phyloP scores from a whole-genome alignment of 2,113 vertebrate genomes.

The Syrmaticus mikado region DNA sequence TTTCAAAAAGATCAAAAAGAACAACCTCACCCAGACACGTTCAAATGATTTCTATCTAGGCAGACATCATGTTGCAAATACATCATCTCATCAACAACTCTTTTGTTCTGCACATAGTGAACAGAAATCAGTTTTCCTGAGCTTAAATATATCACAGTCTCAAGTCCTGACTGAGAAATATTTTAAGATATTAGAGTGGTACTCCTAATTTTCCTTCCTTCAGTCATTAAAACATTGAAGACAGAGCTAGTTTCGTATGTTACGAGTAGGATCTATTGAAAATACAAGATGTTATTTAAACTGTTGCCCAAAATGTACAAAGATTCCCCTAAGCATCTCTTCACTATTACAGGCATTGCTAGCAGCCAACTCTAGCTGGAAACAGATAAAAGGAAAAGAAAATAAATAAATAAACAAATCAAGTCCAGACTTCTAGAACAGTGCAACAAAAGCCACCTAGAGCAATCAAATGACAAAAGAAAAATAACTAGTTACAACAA shows the following conservation, averaged over 20 bases:
- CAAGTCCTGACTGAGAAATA: not conserved
- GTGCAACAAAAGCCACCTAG: not conserved
- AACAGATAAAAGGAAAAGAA: not conserved
- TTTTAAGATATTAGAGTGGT: not conserved
- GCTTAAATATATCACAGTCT: not conserved
- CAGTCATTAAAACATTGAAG: not conserved
- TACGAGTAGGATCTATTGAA: not conserved
- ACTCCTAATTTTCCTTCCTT: not conserved
- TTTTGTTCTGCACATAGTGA: not conserved
- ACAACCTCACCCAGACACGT: not conserved
- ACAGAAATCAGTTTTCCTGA: not conserved
- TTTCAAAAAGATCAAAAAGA: not conserved
- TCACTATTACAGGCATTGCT: not conserved
- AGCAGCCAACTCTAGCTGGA: not conserved
- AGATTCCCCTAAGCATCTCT: not conserved
- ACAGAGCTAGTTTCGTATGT: not conserved
- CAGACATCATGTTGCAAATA: not conserved
- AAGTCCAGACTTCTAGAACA: not conserved
- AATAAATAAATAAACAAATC: not conserved
- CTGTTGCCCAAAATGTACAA: not conserved
- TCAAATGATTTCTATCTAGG: not conserved
- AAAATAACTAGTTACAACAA: not conserved
- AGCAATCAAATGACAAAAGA: not conserved
- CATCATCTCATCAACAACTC: not conserved
- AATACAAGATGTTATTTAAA: not conserved